phyloP scores from a whole-genome alignment of 1,140 invertebrate genomes.

The Maniola jurtina region DNA sequence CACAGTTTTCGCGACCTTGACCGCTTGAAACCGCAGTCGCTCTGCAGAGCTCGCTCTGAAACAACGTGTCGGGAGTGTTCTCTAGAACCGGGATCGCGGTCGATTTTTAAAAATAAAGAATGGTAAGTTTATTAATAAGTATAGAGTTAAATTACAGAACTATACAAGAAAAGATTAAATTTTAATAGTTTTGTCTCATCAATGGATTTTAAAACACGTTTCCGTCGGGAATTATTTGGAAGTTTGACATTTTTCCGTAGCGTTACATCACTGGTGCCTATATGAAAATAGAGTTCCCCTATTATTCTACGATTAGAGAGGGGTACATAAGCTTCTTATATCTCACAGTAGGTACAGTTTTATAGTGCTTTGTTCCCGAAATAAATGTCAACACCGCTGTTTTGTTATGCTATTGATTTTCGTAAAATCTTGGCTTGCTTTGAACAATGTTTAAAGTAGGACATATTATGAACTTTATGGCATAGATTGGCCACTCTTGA shows the following conservation, averaged over 20 bases:
- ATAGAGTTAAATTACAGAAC: neutral
- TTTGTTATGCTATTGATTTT: neutral
- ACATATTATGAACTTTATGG: no score
- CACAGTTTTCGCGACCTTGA: slow-evolving; percentile 70
- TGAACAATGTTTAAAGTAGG: neutral
- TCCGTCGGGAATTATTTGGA: neutral
- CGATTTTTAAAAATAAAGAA: slow-evolving; percentile 38
- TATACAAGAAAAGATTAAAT: neutral
- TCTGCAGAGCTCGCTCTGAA: slow-evolving; percentile 44
- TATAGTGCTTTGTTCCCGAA: slow-evolving; percentile 4
- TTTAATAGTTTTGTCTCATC: neutral
- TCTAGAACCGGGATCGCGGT: slow-evolving; percentile 36
- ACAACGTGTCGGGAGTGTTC: slow-evolving; percentile 42
- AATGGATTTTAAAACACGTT: neutral
- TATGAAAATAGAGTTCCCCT: slow-evolving; percentile 23
- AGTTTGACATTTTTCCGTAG: slow-evolving; percentile 12
- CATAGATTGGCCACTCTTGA: no score
- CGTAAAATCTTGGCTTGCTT: neutral
- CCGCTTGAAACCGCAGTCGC: slow-evolving; percentile 61
- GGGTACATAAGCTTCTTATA: slow-evolving; percentile 12
- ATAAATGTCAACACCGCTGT: slow-evolving; percentile 6
- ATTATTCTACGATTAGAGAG: slow-evolving; percentile 14
- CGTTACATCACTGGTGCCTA: slow-evolving; percentile 28
- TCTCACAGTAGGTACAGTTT: neutral
- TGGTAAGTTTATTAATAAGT: slow-evolving; percentile 18